Percentiles rank a stretch among this genome's conserved stretches.
These are phyloP conservation scores for Sinosuthora webbiana DNA, from an alignment of 2,113 vertebrate species.

Conservation along the genomic window DNA sequence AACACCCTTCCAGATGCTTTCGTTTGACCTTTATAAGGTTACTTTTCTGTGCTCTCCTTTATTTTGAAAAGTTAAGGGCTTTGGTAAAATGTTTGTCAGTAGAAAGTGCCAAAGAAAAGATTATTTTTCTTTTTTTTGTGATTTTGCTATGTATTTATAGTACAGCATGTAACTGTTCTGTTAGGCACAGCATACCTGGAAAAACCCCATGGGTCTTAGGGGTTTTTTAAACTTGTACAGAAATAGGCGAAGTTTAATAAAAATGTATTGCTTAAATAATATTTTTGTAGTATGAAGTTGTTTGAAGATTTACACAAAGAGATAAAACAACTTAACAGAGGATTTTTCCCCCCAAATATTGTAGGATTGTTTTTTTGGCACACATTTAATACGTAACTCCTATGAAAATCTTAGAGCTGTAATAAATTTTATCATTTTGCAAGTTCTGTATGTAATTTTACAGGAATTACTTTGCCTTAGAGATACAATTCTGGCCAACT, in stretches of 20 bases:
- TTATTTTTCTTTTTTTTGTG: background rate
- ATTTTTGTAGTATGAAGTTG: background rate
- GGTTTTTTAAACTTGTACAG: background rate
- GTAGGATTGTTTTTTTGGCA: background rate
- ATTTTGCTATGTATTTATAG: conserved; percentile 6
- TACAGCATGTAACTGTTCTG: background rate
- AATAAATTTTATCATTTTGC: background rate
- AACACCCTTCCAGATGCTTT: conserved; percentile 55
- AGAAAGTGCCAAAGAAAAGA: conserved; percentile 50
- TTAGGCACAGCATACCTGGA: background rate
- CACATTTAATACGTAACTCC: background rate
- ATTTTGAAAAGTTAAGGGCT: conserved; percentile 23
- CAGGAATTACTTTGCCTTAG: background rate
- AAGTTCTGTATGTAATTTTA: background rate
- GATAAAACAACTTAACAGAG: background rate
- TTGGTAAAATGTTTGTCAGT: conserved; percentile 29
- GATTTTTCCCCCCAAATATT: background rate
- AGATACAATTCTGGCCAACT: background rate
- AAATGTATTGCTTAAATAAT: background rate
- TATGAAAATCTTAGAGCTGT: background rate
- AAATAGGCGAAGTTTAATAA: background rate
- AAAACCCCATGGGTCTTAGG: background rate
- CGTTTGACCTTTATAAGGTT: conserved; percentile 51
- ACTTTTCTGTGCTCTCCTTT: conserved; percentile 31
- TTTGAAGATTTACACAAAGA: background rate